Evolutionary conservation across 1,140 invertebrate species (phyloP).

Genomic region (Heliconius eleuchia): DNA sequence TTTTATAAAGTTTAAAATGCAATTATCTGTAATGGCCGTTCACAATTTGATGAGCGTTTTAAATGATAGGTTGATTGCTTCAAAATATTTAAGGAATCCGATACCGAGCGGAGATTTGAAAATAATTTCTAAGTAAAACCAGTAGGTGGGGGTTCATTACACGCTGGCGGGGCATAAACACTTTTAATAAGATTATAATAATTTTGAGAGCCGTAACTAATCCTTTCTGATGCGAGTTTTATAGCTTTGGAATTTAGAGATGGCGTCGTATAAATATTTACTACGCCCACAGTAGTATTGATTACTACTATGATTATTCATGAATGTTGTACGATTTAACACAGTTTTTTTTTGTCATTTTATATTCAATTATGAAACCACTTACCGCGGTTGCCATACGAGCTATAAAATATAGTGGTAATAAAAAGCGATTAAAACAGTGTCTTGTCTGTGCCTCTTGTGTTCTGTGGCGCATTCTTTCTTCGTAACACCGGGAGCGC

Average conservation of each 20-base stretch:
- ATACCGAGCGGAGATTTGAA: constrained; percentile 33
- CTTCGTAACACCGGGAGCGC: constrained; percentile 78
- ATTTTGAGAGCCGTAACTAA: constrained; percentile 27
- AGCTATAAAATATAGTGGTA: constrained; percentile 39
- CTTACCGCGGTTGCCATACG: constrained; percentile 46
- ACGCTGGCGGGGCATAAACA: constrained; percentile 21
- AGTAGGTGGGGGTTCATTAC: constrained; percentile 18
- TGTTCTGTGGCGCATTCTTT: constrained; percentile 74
- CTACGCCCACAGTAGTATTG: not conserved
- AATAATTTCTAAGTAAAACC: constrained; percentile 28
- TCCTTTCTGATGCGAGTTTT: constrained; percentile 34
- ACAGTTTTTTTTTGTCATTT: constrained; percentile 38
- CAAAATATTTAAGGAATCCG: constrained; percentile 58
- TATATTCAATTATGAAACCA: constrained; percentile 44
- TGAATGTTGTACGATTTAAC: constrained; percentile 1
- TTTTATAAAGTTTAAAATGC: constrained; percentile 55
- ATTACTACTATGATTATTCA: not conserved
- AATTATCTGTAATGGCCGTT: constrained; percentile 57
- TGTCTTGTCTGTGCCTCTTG: constrained; percentile 54
- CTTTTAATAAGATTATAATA: constrained; percentile 38
- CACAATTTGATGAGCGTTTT: constrained; percentile 35
- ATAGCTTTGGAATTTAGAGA: constrained; percentile 4
- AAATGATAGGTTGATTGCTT: constrained; percentile 64
- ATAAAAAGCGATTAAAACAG: constrained; percentile 35
- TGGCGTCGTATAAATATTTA: not conserved